Evolutionary conservation across 2,888 invertebrate genomes (phyloP), one percentile per base, ranked within the genome.

Genomic region (Halictus quadricinctus): DNA sequence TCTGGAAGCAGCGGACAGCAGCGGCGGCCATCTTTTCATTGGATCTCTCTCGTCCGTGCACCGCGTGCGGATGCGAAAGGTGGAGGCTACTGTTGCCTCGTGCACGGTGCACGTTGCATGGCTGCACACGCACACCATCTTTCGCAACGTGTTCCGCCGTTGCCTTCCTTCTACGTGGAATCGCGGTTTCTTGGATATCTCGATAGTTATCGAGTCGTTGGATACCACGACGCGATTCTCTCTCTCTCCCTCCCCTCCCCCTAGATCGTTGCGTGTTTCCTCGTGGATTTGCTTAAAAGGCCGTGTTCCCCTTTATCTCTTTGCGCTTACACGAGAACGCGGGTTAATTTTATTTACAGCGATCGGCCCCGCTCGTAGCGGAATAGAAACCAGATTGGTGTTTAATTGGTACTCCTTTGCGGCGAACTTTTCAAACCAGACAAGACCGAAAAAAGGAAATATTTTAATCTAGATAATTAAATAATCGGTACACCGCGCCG

Each of bases 161-260:
- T 75, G 50, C 78, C 69, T 72, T 60, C 76, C 76, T 78, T 80
- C 83, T 76, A 60, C 70, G 70, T 64, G 81, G 79, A 86, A 80
- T 84, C 74, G 76, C 72, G 79, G 80, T 77, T 76, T 83, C 76
- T 72, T 74, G 72, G 78, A 72, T 80, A 72, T 85, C 84, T 76
- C 84, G 84, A 88, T 86, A 88, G 76, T 84, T 90, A 87, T 86
- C 88, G 79, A 60, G 74, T 72, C 81, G 83, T 80, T 79, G 83
- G 86, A 85, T 85, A 84, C 48, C 83, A 79, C 85, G 79, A 85
- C 80, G 88, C 83, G 85, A 60, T 60, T 60, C 36, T 36, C 7
- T 84, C 7, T 84, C 84, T 86, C 88, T 87, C 88, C 81, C 88
- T 77, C 73, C 75, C 54, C 8, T 29, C 25, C 4, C 74, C 54